phyloP scores from a whole-genome alignment of 2,888 invertebrate genomes.

The Thereva unica region DNA sequence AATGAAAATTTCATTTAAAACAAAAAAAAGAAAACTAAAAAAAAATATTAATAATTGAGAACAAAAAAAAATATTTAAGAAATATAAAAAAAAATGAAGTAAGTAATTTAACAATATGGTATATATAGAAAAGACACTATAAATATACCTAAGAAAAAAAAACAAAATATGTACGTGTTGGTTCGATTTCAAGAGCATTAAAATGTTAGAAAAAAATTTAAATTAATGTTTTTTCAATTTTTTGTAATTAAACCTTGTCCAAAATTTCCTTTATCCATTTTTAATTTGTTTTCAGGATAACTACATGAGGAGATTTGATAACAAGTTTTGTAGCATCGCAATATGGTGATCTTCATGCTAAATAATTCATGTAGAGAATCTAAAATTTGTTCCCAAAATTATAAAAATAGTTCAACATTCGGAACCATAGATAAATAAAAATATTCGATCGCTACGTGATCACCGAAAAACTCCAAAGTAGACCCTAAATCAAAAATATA shows the following conservation, averaged over 20 bases:
- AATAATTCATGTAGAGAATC: too few relatives aligned
- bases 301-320: too few relatives aligned
- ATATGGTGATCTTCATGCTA: too few relatives aligned
- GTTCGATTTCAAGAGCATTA: conserved; percentile 50
- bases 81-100: conserved; percentile 39
- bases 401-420: too few relatives aligned
- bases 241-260: not conserved
- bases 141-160: conserved; percentile 47
- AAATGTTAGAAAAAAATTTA: conserved; percentile 49
- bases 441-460: too few relatives aligned
- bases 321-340: too few relatives aligned
- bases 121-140: conserved; percentile 46
- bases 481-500: too few relatives aligned
- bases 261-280: too few relatives aligned
- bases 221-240: conserved; percentile 19
- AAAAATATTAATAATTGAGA: conserved; percentile 43
- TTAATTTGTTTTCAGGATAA: too few relatives aligned
- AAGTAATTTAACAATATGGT: conserved; percentile 46
- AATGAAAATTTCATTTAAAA: conserved; percentile 36
- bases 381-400: too few relatives aligned
- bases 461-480: too few relatives aligned
- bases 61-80: conserved; percentile 38
- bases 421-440: too few relatives aligned
- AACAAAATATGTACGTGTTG: conserved; percentile 49
- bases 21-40: conserved; percentile 42